Evolutionary conservation across 2,113 vertebrate species (phyloP).

Genomic region (Pelecanoides urinatrix): DNA sequence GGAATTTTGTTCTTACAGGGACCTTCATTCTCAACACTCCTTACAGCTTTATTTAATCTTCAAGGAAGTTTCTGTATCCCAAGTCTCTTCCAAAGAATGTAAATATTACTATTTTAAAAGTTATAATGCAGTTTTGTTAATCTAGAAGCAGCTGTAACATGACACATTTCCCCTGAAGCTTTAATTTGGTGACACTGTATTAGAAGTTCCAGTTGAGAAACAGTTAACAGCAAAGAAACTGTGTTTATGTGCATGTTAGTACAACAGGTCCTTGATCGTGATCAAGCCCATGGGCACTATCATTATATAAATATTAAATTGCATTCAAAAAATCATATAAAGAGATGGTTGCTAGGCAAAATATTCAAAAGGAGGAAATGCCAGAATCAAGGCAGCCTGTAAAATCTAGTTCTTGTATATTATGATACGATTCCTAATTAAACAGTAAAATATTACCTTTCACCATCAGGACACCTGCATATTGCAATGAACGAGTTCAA

Average conservation of each 20-base stretch:
- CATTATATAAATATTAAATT: background rate
- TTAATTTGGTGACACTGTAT: constrained; percentile 31
- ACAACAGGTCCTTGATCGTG: background rate
- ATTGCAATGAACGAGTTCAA: background rate
- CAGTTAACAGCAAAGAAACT: background rate
- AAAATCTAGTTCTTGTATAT: background rate
- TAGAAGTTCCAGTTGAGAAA: constrained; percentile 28
- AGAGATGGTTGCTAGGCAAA: background rate
- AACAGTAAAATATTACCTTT: background rate
- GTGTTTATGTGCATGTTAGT: background rate
- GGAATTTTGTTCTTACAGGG: background rate
- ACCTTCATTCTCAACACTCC: background rate
- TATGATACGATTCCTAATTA: background rate
- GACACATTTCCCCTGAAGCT: constrained; percentile 8
- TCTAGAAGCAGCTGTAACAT: constrained; percentile 26
- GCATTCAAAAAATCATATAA: background rate
- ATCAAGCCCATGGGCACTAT: background rate
- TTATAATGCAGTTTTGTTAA: constrained; percentile 22
- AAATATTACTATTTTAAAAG: constrained; percentile 49
- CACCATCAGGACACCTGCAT: background rate
- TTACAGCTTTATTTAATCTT: constrained; percentile 51
- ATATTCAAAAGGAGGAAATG: background rate
- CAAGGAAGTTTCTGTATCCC: constrained; percentile 31
- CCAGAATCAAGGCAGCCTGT: background rate
- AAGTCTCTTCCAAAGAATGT: constrained; percentile 16